Base-by-base conservation (phyloP, 1,140 invertebrate species). In the Trichonephila inaurata region DNA sequence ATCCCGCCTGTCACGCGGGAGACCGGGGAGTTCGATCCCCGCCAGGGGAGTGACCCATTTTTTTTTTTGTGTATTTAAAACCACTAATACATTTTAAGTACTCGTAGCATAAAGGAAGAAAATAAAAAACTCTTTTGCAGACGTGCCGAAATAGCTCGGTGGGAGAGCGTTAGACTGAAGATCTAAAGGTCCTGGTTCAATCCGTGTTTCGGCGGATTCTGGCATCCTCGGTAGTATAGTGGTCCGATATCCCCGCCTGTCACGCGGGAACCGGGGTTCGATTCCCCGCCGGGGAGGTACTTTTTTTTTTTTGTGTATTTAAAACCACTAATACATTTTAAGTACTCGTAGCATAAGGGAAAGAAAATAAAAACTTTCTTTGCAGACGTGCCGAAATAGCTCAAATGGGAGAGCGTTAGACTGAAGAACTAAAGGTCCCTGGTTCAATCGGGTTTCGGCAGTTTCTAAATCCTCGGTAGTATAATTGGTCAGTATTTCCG, bases 401-500 rank as follows among this genome's bases (percentile, higher is more conserved):
- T n/a, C n/a, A n/a, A n/a, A 1, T 3, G 12, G 1, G 1, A 6
- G 62, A 62, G 72, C 82, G n/a, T n/a, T n/a, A n/a, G n/a, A n/a
- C n/a, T n/a, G n/a, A n/a, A n/a, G n/a, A n/a, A n/a, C n/a, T n/a
- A 82, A 91, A 91, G 72, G 89, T 91, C 89, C 72, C 6, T 66
- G 62, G 62, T 64, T 64, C 62, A 18, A 64, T 64, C 62, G 10
- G 8, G 62, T 64, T 64, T 10, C 19, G 4, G 62, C 10, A 64
- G 19, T 66, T 60, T 86, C 19, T n/a, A n/a, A n/a, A n/a, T 96
- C 96, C 95, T 96, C 95, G 96, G 94, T 96, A 96, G 96, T 96
- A 96, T 96, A 96, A 96, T n/a, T 96, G 96, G 96, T 96, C 89
- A 96, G 96, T 96, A 96, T 96, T 95, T 95, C 96, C 96, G 96